Base-by-base conservation (phyloP, 2,888 invertebrate species). In the Ophion costatus region DNA sequence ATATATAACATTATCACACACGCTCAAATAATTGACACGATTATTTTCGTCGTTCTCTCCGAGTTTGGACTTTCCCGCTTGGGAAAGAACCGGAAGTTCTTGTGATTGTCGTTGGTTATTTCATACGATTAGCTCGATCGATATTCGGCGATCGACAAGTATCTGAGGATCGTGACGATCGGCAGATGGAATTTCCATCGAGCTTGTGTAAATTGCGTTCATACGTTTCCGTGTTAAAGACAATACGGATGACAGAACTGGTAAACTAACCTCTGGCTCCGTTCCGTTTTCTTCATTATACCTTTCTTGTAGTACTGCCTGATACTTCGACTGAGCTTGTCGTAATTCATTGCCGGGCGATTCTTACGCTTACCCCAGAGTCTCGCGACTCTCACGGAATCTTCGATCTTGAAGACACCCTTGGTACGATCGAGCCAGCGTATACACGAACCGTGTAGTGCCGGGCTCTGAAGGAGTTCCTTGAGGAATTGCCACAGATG, bases 281-380 rank as follows among this genome's bases (percentile, higher is more conserved):
- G 95, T 93, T 99, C 99, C 0, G 99, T 99, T 94, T 99, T 99
- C 96, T 99, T 99, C 98, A 99, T 98, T 94, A 99, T 99, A 80
- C 99, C 99, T 94, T 99, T 99, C 94, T 99, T 99, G 96, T 99
- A 99, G 95, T 99, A 99, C 94, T 99, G 99, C 75, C 99, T 95
- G 92, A 99, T 98, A 89, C 99, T 99, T 80, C 99, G 96, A 87
- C 98, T 99, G 71, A 99, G 95, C 94, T 99, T 99, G 95, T 99
- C 99, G 95, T 99, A 99, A 95, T 99, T 99, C 99, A 99, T 99
- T 42, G 99, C 99, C 0, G 99, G 99, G 11, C 99, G 96, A 95
- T 99, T 99, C 94, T 99, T 99, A 88, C 99, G 96, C 91, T 98
- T 97, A 85, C 99, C 99, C 99, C 99, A 99, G 78, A 99, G 96